Base-by-base conservation (phyloP, 2,797 vertebrate genomes). In the Gymnoscopelus braueri region DNA sequence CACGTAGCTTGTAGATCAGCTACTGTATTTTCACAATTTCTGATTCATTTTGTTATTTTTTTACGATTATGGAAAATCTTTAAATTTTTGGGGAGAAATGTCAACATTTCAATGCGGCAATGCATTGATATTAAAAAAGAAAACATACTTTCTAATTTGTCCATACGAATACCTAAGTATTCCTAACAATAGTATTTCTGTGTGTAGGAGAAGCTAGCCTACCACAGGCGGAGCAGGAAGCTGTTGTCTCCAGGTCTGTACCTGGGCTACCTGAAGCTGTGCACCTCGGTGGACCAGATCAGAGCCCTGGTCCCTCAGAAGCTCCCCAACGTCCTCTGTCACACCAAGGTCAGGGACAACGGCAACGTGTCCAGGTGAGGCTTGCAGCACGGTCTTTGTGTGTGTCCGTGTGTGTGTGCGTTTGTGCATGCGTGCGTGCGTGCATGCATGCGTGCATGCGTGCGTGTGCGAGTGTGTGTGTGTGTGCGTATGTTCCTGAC, bases 211-310 rank as follows among this genome's bases (percentile, higher is more conserved):
- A 98, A 97, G 86, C 79, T 97, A 80, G 89, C 91, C 0, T 97
- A 96, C 79, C 96, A 98, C 88, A 90, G 95, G 67, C 83, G 91
- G 49, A 96, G 96, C 85, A 94, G 93, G 82, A 95, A 95, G 78
- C 84, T 92, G 61, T 84, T 97, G 63, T 72, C 94, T 48, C 91
- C 95, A 0, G 96, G 96, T 5, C 91, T 98, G 23, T 98, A 98
- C 85, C 86, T 98, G 87, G 96, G 96, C 58, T 97, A 96, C 81
- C 81, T 98, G 87, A 98, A 98, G 89, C 92, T 98, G 52, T 96
- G 95, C 72, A 97, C 95, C 0, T 96, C 96, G 0, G 95, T 98
- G 84, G 96, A 98, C 80, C 96, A 98, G 91, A 97, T 98, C 77
- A 89, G 95, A 80, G 95, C 93, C 2, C 89, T 98, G 79, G 96